A percentile compares a stretch with the other conserved stretches of the same genome.
Evolutionary conservation across 1,140 invertebrate species (phyloP).

Genomic region (Magallana angulata): DNA sequence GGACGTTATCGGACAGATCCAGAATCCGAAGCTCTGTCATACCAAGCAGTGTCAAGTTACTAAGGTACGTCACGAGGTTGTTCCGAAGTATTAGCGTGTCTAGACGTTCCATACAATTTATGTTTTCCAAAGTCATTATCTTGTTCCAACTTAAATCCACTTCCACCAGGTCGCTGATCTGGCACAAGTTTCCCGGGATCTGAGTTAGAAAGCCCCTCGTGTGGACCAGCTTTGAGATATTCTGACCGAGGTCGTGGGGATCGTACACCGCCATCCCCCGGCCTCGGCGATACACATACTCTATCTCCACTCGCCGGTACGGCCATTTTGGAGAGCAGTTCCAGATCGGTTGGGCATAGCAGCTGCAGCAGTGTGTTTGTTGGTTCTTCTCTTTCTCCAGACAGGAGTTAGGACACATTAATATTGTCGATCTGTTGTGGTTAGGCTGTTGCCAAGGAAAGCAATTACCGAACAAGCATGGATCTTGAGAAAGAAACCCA

Average conservation of each 20-base stretch:
- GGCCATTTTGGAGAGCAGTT: neutral
- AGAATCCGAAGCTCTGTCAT: conserved; percentile 30
- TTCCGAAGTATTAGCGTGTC: conserved; percentile 35
- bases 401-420: neutral
- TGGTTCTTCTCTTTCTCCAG: neutral
- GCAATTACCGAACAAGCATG: neutral
- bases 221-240: conserved; percentile 27
- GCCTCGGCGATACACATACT: neutral
- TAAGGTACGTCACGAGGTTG: conserved; percentile 33
- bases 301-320: neutral
- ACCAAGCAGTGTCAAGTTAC: conserved; percentile 10
- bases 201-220: neutral
- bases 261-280: neutral
- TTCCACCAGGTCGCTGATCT: neutral
- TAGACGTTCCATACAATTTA: conserved; percentile 35
- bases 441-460: neutral
- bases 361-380: neutral
- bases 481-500: neutral
- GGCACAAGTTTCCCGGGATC: conserved; percentile 36
- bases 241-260: neutral
- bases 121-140: conserved; percentile 21
- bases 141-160: conserved; percentile 38
- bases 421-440: neutral
- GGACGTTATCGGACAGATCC: conserved; percentile 44
- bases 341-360: conserved; percentile 1